Evolutionary conservation across 1,140 invertebrate genomes (phyloP).

Genomic region (Drosophila simulans): DNA sequence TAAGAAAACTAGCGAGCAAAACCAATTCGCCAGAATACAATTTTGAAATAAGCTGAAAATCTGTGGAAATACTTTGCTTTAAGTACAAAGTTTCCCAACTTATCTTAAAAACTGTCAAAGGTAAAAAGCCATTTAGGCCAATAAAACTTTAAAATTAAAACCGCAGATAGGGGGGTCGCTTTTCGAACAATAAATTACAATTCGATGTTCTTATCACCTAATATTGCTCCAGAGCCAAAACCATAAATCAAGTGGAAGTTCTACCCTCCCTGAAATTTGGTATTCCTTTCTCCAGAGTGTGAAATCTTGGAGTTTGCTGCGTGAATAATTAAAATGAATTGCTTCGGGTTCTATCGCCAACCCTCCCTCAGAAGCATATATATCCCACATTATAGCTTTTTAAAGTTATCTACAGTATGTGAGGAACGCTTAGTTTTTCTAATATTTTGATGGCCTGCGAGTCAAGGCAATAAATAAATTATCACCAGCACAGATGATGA

Average conservation of each 20-base stretch:
- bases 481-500: slow-evolving; percentile 44
- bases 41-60: no score
- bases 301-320: slow-evolving; percentile 63
- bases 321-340: slow-evolving; percentile 83
- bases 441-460: slow-evolving; percentile 70
- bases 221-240: slow-evolving; percentile 39
- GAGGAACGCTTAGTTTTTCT: slow-evolving; percentile 17
- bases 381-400: slow-evolving; percentile 63
- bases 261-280: slow-evolving; percentile 21
- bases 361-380: slow-evolving; percentile 3
- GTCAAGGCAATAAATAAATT: slow-evolving; percentile 77
- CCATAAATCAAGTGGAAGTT: slow-evolving; percentile 76
- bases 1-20: no score
- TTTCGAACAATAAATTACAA: slow-evolving; percentile 70
- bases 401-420: slow-evolving; percentile 55
- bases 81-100: neutral
- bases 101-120: neutral
- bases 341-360: slow-evolving; percentile 40
- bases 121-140: slow-evolving; percentile 43
- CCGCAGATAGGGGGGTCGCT: slow-evolving; percentile 18
- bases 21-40: no score
- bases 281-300: slow-evolving; percentile 58
- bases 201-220: slow-evolving; percentile 82
- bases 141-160: slow-evolving; percentile 60
- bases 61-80: no score